These are phyloP conservation scores for Drosophila grimshawi DNA, from an alignment of 1,140 invertebrate species.

Conservation along the genomic window DNA sequence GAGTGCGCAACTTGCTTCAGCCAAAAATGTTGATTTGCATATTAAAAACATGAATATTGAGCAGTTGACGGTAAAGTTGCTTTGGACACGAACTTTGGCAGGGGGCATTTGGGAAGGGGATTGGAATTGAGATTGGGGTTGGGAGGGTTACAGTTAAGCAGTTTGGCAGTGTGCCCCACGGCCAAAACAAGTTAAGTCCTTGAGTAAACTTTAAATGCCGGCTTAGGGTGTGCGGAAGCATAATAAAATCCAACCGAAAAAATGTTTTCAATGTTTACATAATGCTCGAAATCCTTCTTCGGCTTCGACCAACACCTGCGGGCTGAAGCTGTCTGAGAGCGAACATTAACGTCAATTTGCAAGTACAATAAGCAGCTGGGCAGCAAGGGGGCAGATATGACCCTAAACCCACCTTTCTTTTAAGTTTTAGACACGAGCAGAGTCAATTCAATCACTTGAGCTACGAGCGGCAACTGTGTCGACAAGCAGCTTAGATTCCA, in stretches of 20 bases:
- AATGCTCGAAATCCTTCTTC: constrained; percentile 33
- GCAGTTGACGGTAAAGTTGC: constrained; percentile 31
- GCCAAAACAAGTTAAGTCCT: constrained; percentile 34
- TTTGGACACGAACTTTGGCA: constrained; percentile 24
- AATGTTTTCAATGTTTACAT: constrained; percentile 48
- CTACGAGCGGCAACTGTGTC: constrained; percentile 31
- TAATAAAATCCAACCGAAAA: constrained; percentile 49
- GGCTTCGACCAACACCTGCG: constrained; percentile 15
- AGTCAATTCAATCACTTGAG: constrained; percentile 70
- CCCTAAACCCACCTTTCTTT: constrained; percentile 5
- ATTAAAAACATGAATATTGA: constrained; percentile 73
- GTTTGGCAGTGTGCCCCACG: background rate
- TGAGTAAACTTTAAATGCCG: constrained; percentile 53
- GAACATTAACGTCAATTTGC: constrained; percentile 51
- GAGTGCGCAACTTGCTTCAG: constrained; percentile 34
- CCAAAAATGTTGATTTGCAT: constrained; percentile 61
- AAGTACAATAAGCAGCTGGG: constrained; percentile 45
- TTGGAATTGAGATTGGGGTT: too few species aligned
- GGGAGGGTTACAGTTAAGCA: background rate
- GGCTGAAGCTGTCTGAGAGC: constrained; percentile 25
- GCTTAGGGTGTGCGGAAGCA: constrained; percentile 5
- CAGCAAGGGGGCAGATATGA: background rate
- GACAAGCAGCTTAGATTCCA: constrained; percentile 16
- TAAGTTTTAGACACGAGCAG: constrained; percentile 3
- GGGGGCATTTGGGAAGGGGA: background rate